Evolutionary conservation across 2,888 invertebrate genomes (phyloP).

Genomic region (Perithous albicinctus): DNA sequence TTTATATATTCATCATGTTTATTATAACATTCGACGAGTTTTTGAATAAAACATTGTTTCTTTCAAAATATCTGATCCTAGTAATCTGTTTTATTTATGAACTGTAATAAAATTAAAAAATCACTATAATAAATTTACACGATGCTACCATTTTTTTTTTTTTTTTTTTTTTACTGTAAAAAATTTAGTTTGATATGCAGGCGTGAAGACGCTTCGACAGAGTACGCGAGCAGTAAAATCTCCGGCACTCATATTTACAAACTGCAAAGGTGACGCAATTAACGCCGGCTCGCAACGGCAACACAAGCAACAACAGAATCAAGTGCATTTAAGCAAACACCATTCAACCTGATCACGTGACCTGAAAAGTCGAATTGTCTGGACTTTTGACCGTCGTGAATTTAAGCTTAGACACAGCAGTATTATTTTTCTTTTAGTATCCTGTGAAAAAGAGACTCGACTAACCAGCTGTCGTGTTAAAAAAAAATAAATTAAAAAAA

Average conservation of each 20-base stretch:
- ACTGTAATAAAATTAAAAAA: too few relatives aligned
- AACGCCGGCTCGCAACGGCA: constrained; percentile 2
- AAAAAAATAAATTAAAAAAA: too few relatives aligned
- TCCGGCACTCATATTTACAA: constrained; percentile 38
- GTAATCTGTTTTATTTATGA: too few relatives aligned
- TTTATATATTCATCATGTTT: too few relatives aligned
- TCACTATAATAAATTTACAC: too few relatives aligned
- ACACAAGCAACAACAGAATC: constrained; percentile 10
- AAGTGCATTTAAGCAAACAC: constrained; percentile 11
- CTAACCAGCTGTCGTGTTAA: neutral
- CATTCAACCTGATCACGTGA: constrained; percentile 1
- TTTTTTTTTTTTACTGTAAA: too few relatives aligned
- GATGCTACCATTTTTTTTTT: too few relatives aligned
- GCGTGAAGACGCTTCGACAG: too few relatives aligned
- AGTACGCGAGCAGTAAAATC: neutral
- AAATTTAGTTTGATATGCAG: too few relatives aligned
- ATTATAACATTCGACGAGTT: too few relatives aligned
- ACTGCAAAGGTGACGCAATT: constrained; percentile 49
- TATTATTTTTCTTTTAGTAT: neutral
- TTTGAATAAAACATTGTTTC: too few relatives aligned
- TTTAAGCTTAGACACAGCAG: neutral
- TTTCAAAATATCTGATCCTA: too few relatives aligned
- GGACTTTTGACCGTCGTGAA: constrained; percentile 24
- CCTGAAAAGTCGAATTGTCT: neutral
- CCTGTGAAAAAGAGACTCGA: neutral